These are phyloP conservation scores for Calliopsis andreniformis DNA, from an alignment of 1,140 invertebrate species.

Conservation along the genomic window DNA sequence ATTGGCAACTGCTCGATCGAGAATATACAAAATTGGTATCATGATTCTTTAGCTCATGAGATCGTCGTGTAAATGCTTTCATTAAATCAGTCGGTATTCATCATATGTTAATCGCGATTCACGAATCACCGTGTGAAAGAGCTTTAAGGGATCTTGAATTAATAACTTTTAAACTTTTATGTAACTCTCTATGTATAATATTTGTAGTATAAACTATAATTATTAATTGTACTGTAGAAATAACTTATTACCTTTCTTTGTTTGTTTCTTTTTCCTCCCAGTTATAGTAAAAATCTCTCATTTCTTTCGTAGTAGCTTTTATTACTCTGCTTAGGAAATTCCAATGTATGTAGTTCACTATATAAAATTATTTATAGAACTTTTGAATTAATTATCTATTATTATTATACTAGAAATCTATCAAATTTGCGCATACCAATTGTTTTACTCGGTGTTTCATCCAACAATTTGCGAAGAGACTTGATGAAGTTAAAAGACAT, in stretches of 20 bases:
- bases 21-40: no score
- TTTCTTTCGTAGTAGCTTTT: conserved; percentile 45
- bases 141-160: no score
- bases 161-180: no score
- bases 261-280: not conserved
- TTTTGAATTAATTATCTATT: not conserved
- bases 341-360: conserved; percentile 69
- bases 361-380: not conserved
- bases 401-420: not conserved
- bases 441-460: conserved; percentile 35
- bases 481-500: not conserved
- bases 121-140: no score
- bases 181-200: no score
- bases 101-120: no score
- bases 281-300: conserved; percentile 32
- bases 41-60: no score
- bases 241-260: conserved; percentile 2
- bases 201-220: no score
- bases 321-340: conserved; percentile 51
- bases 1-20: no score
- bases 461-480: conserved; percentile 17
- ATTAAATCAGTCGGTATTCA: no score
- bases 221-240: no score
- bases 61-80: no score
- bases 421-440: conserved; percentile 29